Base-by-base conservation (phyloP, 1,140 invertebrate species). In the Drosophila varians region DNA sequence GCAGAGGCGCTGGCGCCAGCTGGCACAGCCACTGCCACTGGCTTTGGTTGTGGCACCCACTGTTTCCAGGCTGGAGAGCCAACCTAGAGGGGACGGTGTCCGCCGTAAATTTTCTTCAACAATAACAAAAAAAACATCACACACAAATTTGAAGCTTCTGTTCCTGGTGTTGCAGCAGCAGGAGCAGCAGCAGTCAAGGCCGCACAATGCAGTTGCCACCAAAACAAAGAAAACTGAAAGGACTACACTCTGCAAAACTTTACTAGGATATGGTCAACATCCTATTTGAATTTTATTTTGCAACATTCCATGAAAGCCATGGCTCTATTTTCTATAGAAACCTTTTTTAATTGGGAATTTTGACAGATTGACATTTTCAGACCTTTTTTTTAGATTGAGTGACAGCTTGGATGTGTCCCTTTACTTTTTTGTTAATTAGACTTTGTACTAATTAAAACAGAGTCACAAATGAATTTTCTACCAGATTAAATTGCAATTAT, bases 1-100 rank as follows among this genome's bases (percentile, higher is more conserved):
- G 71, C 83, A 74, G 77, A 40, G 60, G 68, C 70, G 28, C 60
- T 66, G 62, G 62, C 62, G 82, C 69, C 80, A 86, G 72, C 72
- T 83, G 80, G 66, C 55, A 68, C 65, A 52, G 65, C 64, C 28
- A 43, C 31, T 70, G 53, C 55, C 48, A 31, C 42, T 52, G 74
- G 9, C 40, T 9, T 40, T 47, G 38, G 36, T 7, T 31, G 23
- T 38, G 23, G 11, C 21, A 18, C 52, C 52, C 34, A 4, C 31
- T 14, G n/a, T 14, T 18, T 34, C 38, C 42, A n/a, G 11, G 4
- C 9, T 19, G 14, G 5, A 1, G 23, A 56, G 42, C 42, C 14
- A 40, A 7, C 5, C 1, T 2, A 7, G 5, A 7, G 16, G 23
- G 5, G 7, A 16, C 36, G 43, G 0, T 4, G 62, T 66, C 62